A percentile compares a stretch with the other conserved stretches of the same genome.
Evolutionary conservation across 2,113 vertebrate genomes (phyloP).

Genomic region (Trochalopteron elliotii): DNA sequence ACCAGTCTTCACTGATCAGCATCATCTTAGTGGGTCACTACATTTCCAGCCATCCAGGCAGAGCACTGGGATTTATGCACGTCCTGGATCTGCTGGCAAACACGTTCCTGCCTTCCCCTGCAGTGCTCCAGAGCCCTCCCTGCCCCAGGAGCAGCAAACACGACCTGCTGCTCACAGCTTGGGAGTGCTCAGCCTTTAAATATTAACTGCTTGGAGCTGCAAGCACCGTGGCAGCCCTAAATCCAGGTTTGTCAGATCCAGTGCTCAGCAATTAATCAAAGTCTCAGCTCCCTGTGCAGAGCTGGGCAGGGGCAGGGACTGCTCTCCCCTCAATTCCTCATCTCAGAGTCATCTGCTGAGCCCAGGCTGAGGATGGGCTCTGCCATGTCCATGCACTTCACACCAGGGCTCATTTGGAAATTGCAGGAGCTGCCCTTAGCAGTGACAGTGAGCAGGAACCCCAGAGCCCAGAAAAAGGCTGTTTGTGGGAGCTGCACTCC

Average conservation of each 20-base stretch:
- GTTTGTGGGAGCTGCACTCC: background rate
- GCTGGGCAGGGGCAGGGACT: background rate
- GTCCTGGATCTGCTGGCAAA: background rate
- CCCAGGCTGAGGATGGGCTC: background rate
- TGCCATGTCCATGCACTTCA: rapidly evolving
- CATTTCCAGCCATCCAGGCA: background rate
- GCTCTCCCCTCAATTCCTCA: background rate
- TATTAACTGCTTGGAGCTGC: rapidly evolving
- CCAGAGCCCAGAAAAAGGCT: background rate
- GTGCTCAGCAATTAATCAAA: background rate
- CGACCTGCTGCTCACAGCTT: background rate
- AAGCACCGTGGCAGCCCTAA: background rate
- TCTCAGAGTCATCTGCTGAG: background rate
- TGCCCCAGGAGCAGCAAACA: background rate
- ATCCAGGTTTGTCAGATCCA: background rate
- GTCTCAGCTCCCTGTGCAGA: rapidly evolving
- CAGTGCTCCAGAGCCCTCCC: rapidly evolving
- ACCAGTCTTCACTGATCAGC: background rate
- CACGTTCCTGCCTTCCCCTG: background rate
- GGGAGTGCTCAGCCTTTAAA: background rate
- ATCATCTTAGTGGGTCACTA: background rate
- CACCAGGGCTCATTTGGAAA: rapidly evolving
- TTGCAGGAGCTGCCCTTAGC: background rate
- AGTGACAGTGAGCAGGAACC: background rate
- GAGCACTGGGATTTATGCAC: background rate